Base-by-base conservation (phyloP, 2,113 vertebrate genomes). In the Cnemophilus loriae region DNA sequence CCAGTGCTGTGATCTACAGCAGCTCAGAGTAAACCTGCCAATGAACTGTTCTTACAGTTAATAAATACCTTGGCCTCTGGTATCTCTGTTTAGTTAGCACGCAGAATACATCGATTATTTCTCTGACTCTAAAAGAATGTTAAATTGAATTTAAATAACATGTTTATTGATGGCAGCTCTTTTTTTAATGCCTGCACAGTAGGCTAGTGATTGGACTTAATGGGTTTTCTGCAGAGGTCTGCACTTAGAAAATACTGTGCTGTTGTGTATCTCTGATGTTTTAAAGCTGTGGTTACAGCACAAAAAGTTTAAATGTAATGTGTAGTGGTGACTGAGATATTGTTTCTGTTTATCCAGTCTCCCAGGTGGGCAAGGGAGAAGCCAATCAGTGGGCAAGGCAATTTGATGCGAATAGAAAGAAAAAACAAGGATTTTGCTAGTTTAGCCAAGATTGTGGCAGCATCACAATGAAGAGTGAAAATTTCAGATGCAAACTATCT, bases 111-210 rank as follows among this genome's bases (percentile, higher is more conserved):
- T 96, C 0, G 44, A 95, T 97, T 95, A 69, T 78, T 95, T 94
- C 78, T 81, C 89, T 89, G 53, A 78, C 82, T 95, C 71, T 82
- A 52, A 84, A 96, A 87, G 53, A 93, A 94, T 80, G 69, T 65
- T 95, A 90, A 91, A 97, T 88, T 93, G 63, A 90, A 93, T 96
- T 93, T 93, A 97, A 97, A 96, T 95, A 80, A 52, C 88, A 44
- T 74, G 70, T 82, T 93, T 95, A 80, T 94, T 95, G 93, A 90
- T 84, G 70, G 28, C 13, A 90, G 46, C 37, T 67, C 30, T 65
- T 74, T 89, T 61, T 59, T 80, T 50, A 78, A 52, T 63, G 33
- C 73, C 46, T 70, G 16, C 71, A 68, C 68, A 78, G 73, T 74
- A 70, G 50, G 75, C 15, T 93, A 60, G 61, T 21, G 7, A 84